Evolutionary conservation across 1,140 invertebrate genomes (phyloP), one percentile per base, ranked within the genome.

Genomic region (Habropoda laboriosa): DNA sequence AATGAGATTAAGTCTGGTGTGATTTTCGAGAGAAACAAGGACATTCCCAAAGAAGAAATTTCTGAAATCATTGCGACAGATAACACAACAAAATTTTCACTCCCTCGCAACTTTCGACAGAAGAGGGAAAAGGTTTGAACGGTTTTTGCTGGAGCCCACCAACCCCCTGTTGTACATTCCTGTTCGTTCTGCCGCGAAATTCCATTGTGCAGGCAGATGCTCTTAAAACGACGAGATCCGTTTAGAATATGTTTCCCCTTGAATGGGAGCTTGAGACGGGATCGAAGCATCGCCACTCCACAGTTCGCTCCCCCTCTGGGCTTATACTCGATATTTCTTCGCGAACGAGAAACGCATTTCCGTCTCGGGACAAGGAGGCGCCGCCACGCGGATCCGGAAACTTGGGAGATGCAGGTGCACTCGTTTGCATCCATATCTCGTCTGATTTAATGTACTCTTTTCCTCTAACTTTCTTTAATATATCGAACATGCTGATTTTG

Each of bases 161-260:
- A 7, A n/a, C n/a, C n/a, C n/a, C 10, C 55, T 4, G 30, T 16
- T 27, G 30, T 27, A 24, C 64, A 79, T 79, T 73, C 68, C 30
- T 47, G 77, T 55, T 32, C 58, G 70, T 57, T 64, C 58, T 35
- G 16, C 27, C 70, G 68, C 70, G 68, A 73, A 79, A 64, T 73
- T 63, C 76, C 57, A 72, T 79, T 72, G 70, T 72, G 42, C 47
- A 38, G 35, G 61, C 58, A 79, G 77, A 79, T 79, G 77, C 60
- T 79, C 68, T 79, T 70, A 79, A 73, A 79, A 63, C 57, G 45
- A 16, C 10, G 1, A 58, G 45, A 73, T 64, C 57, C 77, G 77
- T 72, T 79, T 63, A 55, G 49, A 72, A 64, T 73, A 79, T 38
- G 68, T 45, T 45, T 47, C 21, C 47, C 58, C 10, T n/a, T 49